Base-by-base conservation (phyloP, 1,140 invertebrate genomes). In the Aphidius ervi region DNA sequence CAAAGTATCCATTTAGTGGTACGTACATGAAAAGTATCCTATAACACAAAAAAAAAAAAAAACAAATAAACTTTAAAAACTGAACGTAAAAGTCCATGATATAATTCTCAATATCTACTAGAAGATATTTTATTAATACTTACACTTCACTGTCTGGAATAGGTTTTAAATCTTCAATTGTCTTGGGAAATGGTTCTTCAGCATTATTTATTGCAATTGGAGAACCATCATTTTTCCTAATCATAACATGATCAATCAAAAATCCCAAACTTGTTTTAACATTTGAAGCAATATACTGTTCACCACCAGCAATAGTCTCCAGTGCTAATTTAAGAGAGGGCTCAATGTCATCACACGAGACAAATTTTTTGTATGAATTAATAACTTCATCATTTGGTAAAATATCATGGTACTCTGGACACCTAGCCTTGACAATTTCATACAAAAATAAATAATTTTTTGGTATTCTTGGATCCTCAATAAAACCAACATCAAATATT, bases 161-260 rank as follows among this genome's bases (percentile, higher is more conserved):
- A 49, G 71, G 49, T 53, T 61, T 52, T 56, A 83, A 60, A 53
- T 83, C 77, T 65, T 81, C 75, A 42, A 81, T 52, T 63, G 65
- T 67, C 48, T 46, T 58, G 41, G 50, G 49, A 49, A 56, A 47
- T 47, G 68, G 50, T 56, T 65, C 43, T 45, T 59, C 48, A 46
- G 47, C 4, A 52, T 63, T 63, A 63, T 80, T 74, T 42, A 82
- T 69, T 42, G 77, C 72, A 41, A 84, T 65, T 10, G 82, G 76
- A 67, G 73, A 82, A 31, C 82, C 82, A 59, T 78, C 79, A 64
- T 82, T 78, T 46, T 79, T 70, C 71, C 84, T 76, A 5, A 83
- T 67, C 39, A 84, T 62, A 8, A 75, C 68, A 65, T 83, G 76
- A 76, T 85, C 83, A 84, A 59, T 63, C 78, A 77, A 63, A 64